Conservation (phyloP, 2,888 invertebrate genomes). For the Mythimna albipuncta region DNA sequence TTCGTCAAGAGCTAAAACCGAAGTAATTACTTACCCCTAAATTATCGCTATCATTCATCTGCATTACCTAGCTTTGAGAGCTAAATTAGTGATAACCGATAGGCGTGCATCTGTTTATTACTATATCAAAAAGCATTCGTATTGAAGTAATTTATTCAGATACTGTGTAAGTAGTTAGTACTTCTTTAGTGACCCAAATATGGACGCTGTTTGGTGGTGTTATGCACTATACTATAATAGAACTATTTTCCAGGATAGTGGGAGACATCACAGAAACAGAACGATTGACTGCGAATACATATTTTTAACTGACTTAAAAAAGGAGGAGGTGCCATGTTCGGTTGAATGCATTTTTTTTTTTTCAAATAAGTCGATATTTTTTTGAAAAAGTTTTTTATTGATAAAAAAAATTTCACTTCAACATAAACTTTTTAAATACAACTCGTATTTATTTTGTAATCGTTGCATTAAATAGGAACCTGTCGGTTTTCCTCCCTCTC, state of each 20-base stretch:
- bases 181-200: constrained; percentile 50
- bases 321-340: too few relatives aligned
- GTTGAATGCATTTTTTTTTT: too few relatives aligned
- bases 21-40: constrained; percentile 40
- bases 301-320: too few relatives aligned
- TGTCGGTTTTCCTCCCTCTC: not conserved
- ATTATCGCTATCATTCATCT: constrained; percentile 44
- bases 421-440: too few relatives aligned
- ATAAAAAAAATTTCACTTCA: too few relatives aligned
- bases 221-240: not conserved
- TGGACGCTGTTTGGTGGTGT: constrained; percentile 22
- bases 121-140: constrained; percentile 45
- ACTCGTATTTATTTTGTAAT: not conserved
- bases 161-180: constrained; percentile 40
- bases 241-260: too few relatives aligned
- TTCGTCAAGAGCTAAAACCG: constrained; percentile 43
- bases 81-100: constrained; percentile 47
- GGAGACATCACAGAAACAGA: too few relatives aligned
- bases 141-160: constrained; percentile 40
- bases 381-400: too few relatives aligned
- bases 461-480: constrained; percentile 5
- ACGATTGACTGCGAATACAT: too few relatives aligned
- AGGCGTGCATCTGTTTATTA: constrained; percentile 38
- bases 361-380: too few relatives aligned
- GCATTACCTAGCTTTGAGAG: constrained; percentile 35